Evolutionary conservation across 92 coral and sea anemone genomes (phyloP), one percentile per base, ranked within the genome.

Genomic region (Umimayanthus chanpuru): DNA sequence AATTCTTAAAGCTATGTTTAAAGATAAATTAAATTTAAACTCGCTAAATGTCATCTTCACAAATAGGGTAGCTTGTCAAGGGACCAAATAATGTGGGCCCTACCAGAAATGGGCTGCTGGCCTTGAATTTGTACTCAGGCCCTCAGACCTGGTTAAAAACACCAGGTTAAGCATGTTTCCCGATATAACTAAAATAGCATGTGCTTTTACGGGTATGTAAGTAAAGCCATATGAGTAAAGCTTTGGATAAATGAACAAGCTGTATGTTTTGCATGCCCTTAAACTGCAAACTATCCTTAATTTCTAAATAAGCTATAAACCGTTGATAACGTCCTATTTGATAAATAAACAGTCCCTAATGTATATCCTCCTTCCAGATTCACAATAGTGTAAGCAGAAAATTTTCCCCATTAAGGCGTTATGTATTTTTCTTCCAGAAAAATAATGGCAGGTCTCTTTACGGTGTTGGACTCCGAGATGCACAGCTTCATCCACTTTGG

Each of bases 401-500:
- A 2, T 76, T 49, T 78, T 23, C 43, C 25, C 39, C 20, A 68
- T 16, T 40, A 65, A 30, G 73, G 73, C 75, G 29, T 12, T 73
- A 71, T 49, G 25, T 80, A 44, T 78, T 66, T 18, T 29, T 29
- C 80, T 50, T 88, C 55, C 82, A 97, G 99, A 93, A 97, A 92
- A 88, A 92, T 97, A 39, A 94, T 97, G 99, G 96, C 96, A 81
- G 98, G 94, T 41, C 91, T 97, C 81, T 97, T 95, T 49, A 91
- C 92, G 40, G 95, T 90, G 66, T 88, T 97, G 93, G 99, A 97
- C 67, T 90, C 94, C 14, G 99, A 97, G 86, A 89, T 97, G 75
- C 94, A 91, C 71, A 88, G 92, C 38, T 97, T 94, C 80, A 97
- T 97, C 76, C 96, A 97, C 76, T 97, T 97, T 93, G 99, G 96